Evolutionary conservation across 2,113 vertebrate genomes (phyloP).

Genomic region (Gulo gulo): DNA sequence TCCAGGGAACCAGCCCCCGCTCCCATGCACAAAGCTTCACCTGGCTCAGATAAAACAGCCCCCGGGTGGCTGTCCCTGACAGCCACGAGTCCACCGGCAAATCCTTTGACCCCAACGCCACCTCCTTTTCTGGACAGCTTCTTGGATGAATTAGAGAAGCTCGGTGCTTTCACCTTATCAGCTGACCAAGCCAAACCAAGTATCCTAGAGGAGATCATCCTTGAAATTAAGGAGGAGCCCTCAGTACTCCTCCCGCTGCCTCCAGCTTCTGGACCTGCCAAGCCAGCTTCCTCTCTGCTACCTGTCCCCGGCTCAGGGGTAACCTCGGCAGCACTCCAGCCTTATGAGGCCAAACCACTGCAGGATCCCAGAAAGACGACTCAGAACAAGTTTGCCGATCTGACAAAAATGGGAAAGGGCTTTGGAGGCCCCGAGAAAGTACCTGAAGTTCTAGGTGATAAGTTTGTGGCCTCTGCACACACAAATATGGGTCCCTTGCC

Average conservation of each 20-base stretch:
- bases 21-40: slow-evolving; percentile 70
- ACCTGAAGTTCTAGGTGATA: slow-evolving; percentile 13
- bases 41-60: slow-evolving; percentile 79
- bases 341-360: neutral
- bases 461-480: neutral
- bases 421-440: slow-evolving; percentile 41
- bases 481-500: slow-evolving; percentile 46
- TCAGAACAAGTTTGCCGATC: slow-evolving; percentile 53
- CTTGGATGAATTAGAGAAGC: slow-evolving; percentile 81
- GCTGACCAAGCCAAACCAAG: slow-evolving; percentile 62
- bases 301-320: slow-evolving; percentile 55
- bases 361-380: slow-evolving; percentile 28
- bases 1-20: slow-evolving; percentile 76
- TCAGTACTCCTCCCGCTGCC: slow-evolving; percentile 61
- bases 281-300: slow-evolving; percentile 61
- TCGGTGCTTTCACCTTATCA: slow-evolving; percentile 69
- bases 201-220: slow-evolving; percentile 55
- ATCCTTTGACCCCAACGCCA: slow-evolving; percentile 76
- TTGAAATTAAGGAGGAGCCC: slow-evolving; percentile 73
- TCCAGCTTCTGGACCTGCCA: slow-evolving; percentile 66
- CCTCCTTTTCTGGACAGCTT: slow-evolving; percentile 83
- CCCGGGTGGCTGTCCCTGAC: slow-evolving; percentile 86
- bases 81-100: slow-evolving; percentile 78
- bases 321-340: slow-evolving; percentile 53
- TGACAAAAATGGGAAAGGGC: slow-evolving; percentile 38